A percentile compares a stretch with the other conserved stretches of the same genome.
Evolutionary conservation across 2,888 invertebrate species (phyloP).

Genomic region (Nomada ferruginata): DNA sequence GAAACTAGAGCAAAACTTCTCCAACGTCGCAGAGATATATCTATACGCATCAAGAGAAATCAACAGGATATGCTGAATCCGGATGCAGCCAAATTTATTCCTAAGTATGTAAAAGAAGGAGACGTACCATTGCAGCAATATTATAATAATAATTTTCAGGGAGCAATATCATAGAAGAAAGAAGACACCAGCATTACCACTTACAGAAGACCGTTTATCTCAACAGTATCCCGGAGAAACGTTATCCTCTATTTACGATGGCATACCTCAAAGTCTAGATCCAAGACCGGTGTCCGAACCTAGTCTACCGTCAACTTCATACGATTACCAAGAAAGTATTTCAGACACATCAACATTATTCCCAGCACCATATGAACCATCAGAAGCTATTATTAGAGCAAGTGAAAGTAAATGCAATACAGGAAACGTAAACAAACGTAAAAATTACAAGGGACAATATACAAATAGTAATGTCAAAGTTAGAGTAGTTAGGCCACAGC

Average conservation of each 20-base stretch:
- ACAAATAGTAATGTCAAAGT: conserved; percentile 65
- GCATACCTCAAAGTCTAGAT: conserved; percentile 73
- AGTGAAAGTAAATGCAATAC: conserved; percentile 24
- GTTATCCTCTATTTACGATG: conserved; percentile 71
- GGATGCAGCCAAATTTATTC: conserved; percentile 72
- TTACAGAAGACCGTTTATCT: conserved; percentile 73
- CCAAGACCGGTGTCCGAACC: conserved; percentile 72
- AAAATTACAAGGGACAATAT: conserved; percentile 78
- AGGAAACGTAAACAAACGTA: conserved; percentile 60
- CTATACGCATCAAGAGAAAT: conserved; percentile 81
- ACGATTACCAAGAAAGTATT: not conserved
- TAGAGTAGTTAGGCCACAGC: conserved; percentile 71
- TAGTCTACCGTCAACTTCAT: conserved; percentile 66
- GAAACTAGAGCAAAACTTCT: conserved; percentile 91
- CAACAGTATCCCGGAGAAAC: conserved; percentile 75
- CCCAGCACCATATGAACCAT: conserved; percentile 67
- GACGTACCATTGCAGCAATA: not conserved
- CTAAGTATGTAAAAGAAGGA: conserved; percentile 67
- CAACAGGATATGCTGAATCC: conserved; percentile 72
- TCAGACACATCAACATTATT: conserved; percentile 10
- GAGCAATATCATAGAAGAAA: conserved; percentile 78
- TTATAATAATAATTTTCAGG: conserved; percentile 57
- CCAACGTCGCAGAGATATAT: conserved; percentile 88
- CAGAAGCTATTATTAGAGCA: conserved; percentile 60
- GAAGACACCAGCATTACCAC: conserved; percentile 74